Percentiles rank a stretch among this genome's conserved stretches.
These are phyloP conservation scores for Perccottus glenii DNA, from an alignment of 2,113 vertebrate genomes.

Conservation along the genomic window DNA sequence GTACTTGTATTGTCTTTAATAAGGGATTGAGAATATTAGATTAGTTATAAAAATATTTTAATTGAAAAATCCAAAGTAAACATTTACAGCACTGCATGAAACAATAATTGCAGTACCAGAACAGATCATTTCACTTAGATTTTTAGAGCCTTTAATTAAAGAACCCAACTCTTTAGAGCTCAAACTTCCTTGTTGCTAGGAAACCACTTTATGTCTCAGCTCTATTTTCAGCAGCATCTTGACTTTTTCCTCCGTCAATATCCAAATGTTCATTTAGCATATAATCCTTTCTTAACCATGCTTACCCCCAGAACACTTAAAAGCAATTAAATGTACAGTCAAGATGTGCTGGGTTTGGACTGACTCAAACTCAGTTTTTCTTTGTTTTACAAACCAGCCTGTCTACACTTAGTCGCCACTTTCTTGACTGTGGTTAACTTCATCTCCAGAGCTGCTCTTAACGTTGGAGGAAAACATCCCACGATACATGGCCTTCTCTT, in stretches of 20 bases:
- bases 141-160: constrained; percentile 24
- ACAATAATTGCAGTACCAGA: constrained; percentile 15
- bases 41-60: constrained; percentile 55
- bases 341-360: constrained; percentile 14
- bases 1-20: background rate
- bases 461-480: constrained; percentile 83
- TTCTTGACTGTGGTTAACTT: constrained; percentile 40
- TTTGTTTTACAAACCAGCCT: constrained; percentile 5
- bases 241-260: constrained; percentile 9
- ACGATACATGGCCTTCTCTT: constrained; percentile 85
- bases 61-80: constrained; percentile 42
- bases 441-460: constrained; percentile 43
- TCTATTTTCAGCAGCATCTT: constrained; percentile 59
- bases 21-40: background rate
- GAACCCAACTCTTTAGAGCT: constrained; percentile 10
- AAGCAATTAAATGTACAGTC: constrained; percentile 4
- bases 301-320: constrained; percentile 15
- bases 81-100: constrained; percentile 38
- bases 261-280: constrained; percentile 9
- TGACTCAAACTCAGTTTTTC: constrained; percentile 26
- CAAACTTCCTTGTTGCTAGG: constrained; percentile 63
- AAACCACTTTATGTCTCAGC: constrained; percentile 47
- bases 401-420: constrained; percentile 36
- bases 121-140: constrained; percentile 32
- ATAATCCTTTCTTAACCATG: constrained; percentile 5